These are phyloP conservation scores for Hyles euphorbiae DNA, from an alignment of 1,140 invertebrate species.

Conservation along the genomic window DNA sequence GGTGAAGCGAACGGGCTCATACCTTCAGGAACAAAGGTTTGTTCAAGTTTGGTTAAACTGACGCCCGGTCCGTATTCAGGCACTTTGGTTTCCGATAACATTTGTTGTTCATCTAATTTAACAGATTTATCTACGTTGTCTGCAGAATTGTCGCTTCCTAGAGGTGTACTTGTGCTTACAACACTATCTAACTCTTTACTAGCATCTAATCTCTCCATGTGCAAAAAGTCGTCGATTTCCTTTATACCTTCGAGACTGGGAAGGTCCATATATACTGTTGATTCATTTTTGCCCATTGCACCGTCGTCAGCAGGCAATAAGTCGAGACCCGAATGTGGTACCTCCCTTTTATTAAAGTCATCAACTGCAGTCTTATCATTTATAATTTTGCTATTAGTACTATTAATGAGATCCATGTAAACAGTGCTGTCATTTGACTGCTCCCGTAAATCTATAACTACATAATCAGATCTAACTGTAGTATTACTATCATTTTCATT, in stretches of 20 bases:
- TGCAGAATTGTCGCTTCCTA: constrained; percentile 40
- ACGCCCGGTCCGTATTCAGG: constrained; percentile 38
- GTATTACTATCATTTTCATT: constrained; percentile 7
- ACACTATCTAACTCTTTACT: constrained; percentile 33
- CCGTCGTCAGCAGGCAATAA: constrained; percentile 24
- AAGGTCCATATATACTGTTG: constrained; percentile 60
- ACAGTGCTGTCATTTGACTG: constrained; percentile 35
- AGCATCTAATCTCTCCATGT: constrained; percentile 45
- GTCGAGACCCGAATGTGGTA: constrained; percentile 25
- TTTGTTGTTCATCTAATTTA: constrained; percentile 24
- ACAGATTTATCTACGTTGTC: constrained; percentile 32
- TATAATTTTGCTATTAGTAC: constrained; percentile 35
- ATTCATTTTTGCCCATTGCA: constrained; percentile 45
- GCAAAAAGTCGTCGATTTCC: constrained; percentile 49
- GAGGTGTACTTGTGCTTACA: constrained; percentile 50
- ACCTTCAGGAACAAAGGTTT: constrained; percentile 47
- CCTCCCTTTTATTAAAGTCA: constrained; percentile 27
- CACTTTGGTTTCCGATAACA: constrained; percentile 39
- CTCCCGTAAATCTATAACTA: constrained; percentile 11
- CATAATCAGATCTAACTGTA: constrained; percentile 22
- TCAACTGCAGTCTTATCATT: constrained; percentile 33
- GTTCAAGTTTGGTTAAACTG: constrained; percentile 50
- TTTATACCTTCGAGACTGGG: constrained; percentile 43
- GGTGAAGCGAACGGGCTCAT: constrained; percentile 64
- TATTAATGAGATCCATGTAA: constrained; percentile 59